phyloP scores from a whole-genome alignment of 1,140 invertebrate genomes.

The Pogonus chalceus region DNA sequence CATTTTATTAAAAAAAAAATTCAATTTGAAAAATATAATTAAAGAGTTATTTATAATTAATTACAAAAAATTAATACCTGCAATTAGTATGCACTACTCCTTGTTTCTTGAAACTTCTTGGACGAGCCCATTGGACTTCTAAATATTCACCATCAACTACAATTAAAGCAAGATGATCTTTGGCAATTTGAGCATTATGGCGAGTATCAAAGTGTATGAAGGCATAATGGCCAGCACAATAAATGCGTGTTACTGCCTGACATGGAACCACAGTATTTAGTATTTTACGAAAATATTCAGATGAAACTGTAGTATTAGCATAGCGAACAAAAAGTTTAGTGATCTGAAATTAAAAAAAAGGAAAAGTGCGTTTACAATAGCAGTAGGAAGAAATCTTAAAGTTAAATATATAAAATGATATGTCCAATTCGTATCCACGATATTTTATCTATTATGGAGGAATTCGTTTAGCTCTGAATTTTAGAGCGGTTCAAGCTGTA shows the following conservation, averaged over 20 bases:
- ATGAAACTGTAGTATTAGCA: conserved; percentile 18
- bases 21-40: no score
- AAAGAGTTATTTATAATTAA: neutral
- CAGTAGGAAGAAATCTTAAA: no score
- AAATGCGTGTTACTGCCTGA: conserved; percentile 33
- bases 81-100: neutral
- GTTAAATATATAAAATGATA: no score
- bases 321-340: conserved; percentile 15
- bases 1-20: no score
- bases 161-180: conserved; percentile 33
- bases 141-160: conserved; percentile 13
- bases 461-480: no score
- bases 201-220: conserved; percentile 40
- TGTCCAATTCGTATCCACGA: no score
- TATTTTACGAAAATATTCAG: conserved; percentile 32
- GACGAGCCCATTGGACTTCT: conserved; percentile 24
- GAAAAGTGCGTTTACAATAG: no score
- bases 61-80: neutral
- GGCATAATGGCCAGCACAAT: conserved; percentile 43
- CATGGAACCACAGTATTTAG: conserved; percentile 30
- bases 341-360: conserved; percentile 9
- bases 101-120: conserved; percentile 20
- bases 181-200: conserved; percentile 37
- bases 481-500: no score
- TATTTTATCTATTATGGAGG: no score